Conservation (phyloP, 30 jellyfish, hydroid and myxozoan genomes). For the Sanderia malayensis region DNA sequence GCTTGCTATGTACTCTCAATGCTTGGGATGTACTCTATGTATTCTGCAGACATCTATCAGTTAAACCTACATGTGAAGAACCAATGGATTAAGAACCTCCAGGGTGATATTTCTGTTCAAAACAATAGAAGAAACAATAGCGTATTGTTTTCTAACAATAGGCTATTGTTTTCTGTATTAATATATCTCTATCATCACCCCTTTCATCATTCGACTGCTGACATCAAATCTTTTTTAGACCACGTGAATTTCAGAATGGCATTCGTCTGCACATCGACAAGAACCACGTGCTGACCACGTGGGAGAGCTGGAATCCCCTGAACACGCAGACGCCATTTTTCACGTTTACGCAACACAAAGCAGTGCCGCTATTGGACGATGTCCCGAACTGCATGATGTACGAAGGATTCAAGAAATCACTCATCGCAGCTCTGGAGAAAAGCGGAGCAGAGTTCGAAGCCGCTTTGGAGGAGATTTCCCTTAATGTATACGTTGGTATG, state of each 20-base stretch:
- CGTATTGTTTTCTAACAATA: too few relatives aligned
- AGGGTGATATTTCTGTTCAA: too few relatives aligned
- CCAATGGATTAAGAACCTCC: too few relatives aligned
- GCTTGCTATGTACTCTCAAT: too few relatives aligned
- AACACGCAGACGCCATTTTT: constrained; percentile 56
- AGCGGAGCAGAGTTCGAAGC: constrained; percentile 77
- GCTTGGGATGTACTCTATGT: too few relatives aligned
- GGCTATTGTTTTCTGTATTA: neutral
- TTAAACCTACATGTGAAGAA: neutral
- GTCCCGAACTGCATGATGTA: constrained; percentile 63
- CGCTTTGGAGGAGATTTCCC: constrained; percentile 55
- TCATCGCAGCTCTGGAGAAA: constrained; percentile 55
- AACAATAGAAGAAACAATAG: too few relatives aligned
- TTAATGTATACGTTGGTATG: constrained; percentile 76
- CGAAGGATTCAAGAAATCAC: constrained; percentile 75
- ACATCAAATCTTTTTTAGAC: constrained; percentile 24
- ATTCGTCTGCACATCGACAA: constrained; percentile 70
- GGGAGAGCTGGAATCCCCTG: constrained; percentile 89
- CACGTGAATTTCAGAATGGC: constrained; percentile 74
- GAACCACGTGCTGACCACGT: constrained; percentile 37
- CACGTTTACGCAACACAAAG: constrained; percentile 83
- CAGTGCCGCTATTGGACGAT: constrained; percentile 59
- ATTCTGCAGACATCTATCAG: neutral
- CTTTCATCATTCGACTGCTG: neutral
- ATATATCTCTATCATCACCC: neutral